These are phyloP conservation scores for Typhlichthys subterraneus DNA, from an alignment of 2,797 vertebrate species.

Conservation along the genomic window DNA sequence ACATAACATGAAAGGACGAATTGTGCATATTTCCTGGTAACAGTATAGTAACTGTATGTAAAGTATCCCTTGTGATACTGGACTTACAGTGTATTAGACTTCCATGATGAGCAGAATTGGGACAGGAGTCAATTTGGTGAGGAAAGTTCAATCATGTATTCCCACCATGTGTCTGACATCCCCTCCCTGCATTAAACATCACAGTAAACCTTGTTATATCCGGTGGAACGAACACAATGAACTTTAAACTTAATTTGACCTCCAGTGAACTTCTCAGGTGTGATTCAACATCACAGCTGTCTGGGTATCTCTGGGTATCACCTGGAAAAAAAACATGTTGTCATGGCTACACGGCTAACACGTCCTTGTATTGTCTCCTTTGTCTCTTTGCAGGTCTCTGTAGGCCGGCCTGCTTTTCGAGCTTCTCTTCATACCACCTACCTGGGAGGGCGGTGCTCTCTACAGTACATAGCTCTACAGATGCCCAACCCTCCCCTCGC, in stretches of 20 bases:
- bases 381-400: constrained; percentile 18
- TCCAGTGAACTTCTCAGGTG: constrained; percentile 16
- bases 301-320: constrained; percentile 25
- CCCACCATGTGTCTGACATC: neutral
- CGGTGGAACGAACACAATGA: neutral
- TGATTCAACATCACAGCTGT: constrained; percentile 32
- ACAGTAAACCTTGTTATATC: constrained; percentile 30
- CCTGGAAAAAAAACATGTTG: constrained; percentile 52
- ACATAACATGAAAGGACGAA: neutral
- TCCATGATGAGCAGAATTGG: neutral
- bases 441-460: constrained; percentile 23
- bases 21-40: too few species aligned
- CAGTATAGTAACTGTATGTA: neutral
- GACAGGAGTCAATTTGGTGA: neutral
- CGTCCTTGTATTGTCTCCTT: constrained; percentile 26
- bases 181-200: constrained; percentile 7
- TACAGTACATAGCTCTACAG: constrained; percentile 26
- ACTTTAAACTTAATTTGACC: constrained; percentile 16
- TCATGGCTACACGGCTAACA: constrained; percentile 57
- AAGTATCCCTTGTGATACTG: neutral
- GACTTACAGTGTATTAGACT: neutral
- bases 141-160: neutral
- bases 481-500: constrained; percentile 40
- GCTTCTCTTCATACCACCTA: constrained; percentile 53
- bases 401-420: constrained; percentile 57